phyloP scores from a whole-genome alignment of 2,113 vertebrate genomes.

The Piaya cayana region DNA sequence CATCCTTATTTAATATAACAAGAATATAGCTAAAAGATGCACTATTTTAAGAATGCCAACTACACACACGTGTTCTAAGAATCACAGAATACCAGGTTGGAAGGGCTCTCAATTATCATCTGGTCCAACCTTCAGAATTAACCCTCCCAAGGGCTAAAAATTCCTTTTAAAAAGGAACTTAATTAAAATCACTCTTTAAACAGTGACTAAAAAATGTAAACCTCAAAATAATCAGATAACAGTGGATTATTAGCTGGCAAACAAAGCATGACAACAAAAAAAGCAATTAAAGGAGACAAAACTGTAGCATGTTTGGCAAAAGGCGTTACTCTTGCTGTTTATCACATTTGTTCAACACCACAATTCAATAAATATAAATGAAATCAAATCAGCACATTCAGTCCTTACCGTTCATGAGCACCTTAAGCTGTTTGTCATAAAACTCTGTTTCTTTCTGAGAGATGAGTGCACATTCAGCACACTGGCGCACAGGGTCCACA shows the following conservation, averaged over 20 bases:
- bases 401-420: slow-evolving; percentile 87
- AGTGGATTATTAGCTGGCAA: neutral
- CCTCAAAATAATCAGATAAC: neutral
- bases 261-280: neutral
- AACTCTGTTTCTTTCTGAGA: slow-evolving; percentile 92
- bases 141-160: neutral
- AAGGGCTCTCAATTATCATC: no score
- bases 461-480: slow-evolving; percentile 83
- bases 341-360: neutral
- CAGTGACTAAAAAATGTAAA: neutral
- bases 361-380: neutral
- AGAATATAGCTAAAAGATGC: neutral
- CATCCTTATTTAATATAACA: neutral
- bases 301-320: neutral
- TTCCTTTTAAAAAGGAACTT: neutral
- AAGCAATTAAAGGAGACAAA: neutral
- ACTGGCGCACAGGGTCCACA: slow-evolving; percentile 95
- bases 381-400: accelerated
- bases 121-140: no score
- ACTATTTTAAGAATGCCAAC: neutral
- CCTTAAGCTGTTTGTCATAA: slow-evolving; percentile 93
- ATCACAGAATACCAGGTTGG: neutral
- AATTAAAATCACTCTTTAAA: neutral
- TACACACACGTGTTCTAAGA: neutral
- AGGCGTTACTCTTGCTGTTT: neutral